These are phyloP conservation scores for Dicerorhinus sumatrensis DNA, from an alignment of 2,113 vertebrate species.

Conservation along the genomic window DNA sequence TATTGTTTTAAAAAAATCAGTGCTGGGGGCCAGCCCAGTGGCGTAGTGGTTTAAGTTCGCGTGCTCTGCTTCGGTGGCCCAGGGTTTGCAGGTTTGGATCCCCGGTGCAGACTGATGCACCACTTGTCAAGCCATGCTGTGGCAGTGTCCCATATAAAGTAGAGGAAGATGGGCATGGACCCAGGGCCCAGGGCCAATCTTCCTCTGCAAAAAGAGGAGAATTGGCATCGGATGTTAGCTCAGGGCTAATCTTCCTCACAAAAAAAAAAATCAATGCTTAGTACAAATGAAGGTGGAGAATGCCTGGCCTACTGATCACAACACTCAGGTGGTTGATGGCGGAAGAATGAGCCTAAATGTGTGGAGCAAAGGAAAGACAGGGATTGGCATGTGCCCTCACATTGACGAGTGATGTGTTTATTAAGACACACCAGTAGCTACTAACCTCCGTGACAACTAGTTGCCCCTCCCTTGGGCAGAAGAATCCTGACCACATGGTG, in stretches of 20 bases:
- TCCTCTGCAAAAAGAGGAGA: too few relatives aligned
- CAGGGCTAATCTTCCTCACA: too few relatives aligned
- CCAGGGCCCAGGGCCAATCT: too few relatives aligned
- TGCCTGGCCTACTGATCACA: background rate
- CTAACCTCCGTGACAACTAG: background rate
- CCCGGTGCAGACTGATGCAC: too few relatives aligned
- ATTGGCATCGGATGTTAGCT: too few relatives aligned
- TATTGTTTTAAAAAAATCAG: background rate
- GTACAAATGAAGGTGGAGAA: background rate
- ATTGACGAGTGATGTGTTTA: background rate
- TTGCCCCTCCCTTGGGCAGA: background rate
- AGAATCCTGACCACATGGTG: background rate
- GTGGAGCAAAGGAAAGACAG: background rate
- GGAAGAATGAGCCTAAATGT: background rate
- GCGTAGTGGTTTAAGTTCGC: too few relatives aligned
- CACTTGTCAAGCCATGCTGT: too few relatives aligned
- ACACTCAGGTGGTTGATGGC: background rate
- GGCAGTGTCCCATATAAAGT: too few relatives aligned
- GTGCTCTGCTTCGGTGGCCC: too few relatives aligned
- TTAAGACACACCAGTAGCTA: background rate
- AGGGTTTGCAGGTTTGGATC: too few relatives aligned
- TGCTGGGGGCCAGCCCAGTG: too few relatives aligned
- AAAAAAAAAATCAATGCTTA: background rate
- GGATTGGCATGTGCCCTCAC: background rate
- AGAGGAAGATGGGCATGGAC: too few relatives aligned